Evolutionary conservation across 2,113 vertebrate genomes (phyloP), one percentile per base, ranked within the genome.

Genomic region (Nothoprocta pentlandii): DNA sequence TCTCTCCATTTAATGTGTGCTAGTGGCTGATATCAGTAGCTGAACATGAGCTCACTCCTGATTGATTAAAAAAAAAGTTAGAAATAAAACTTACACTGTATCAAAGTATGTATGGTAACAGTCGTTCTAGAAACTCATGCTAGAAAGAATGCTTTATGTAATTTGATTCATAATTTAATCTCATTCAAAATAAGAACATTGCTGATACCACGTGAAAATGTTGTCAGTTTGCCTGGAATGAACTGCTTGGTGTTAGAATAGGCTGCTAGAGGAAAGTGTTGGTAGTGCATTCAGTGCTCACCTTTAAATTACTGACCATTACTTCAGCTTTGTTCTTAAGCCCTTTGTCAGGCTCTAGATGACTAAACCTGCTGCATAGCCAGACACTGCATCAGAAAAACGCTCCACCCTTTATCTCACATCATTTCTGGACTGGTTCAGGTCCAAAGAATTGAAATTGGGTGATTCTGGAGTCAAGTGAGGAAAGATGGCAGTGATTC

Each of bases 401-500:
- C 19, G 25, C 74, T 63, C 28, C 44, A 58, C 26, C 47, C 56
- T 80, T 77, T 77, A 74, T 80, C 73, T 75, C 39, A 83, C 19
- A 7, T 64, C 76, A 39, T 64, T 82, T 51, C 26, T 77, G 44
- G 75, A 67, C 2, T 22, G 36, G 22, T 62, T 85, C 13, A 32
- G 34, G 12, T 77, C 28, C 79, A 67, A 66, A 80, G 44, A 78
- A 66, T 9, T 53, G 23, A 56, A 80, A 89, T 5, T 56, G 25
- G 16, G 49, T 82, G 66, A 28, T 61, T 75, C 39, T 78, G 16
- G 16, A 91, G 41, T 81, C n/a, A 91, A 80, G n/a, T 54, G 44
- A 84, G 66, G 25, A 90, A 85, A 81, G 26, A n/a, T 91, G 21
- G 20, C 64, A 85, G 63, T 85, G 87, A 89, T 39, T 94, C 34